These are phyloP conservation scores for Cuniculus paca DNA, from an alignment of 2,797 vertebrate species.

Conservation along the genomic window DNA sequence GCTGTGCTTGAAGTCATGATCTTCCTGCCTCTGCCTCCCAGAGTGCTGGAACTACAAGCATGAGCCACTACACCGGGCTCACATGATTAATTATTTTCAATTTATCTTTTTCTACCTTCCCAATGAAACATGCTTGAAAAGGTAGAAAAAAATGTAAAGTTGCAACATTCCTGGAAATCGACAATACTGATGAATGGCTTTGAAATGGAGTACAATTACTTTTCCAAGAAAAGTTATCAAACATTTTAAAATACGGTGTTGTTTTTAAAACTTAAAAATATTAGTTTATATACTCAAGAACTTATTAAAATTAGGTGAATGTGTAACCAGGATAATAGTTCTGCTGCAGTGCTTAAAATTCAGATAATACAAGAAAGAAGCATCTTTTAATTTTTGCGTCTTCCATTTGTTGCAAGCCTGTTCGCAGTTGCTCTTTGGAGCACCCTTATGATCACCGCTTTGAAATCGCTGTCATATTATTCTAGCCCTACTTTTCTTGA, in stretches of 20 bases:
- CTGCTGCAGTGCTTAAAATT: background rate
- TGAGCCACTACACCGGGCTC: background rate
- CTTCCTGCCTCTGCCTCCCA: background rate
- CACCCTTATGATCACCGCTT: fast-evolving
- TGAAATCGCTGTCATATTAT: background rate
- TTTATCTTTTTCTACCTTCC: background rate
- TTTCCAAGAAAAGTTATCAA: background rate
- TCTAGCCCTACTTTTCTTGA: background rate
- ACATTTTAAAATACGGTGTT: background rate
- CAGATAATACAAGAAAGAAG: background rate
- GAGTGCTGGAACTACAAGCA: too few relatives aligned
- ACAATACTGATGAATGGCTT: fast-evolving
- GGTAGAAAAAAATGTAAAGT: background rate
- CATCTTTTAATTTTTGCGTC: background rate
- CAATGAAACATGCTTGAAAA: background rate
- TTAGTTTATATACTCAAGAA: background rate
- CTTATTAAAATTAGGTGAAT: background rate
- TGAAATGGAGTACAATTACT: background rate
- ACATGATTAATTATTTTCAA: background rate
- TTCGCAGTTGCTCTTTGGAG: too few relatives aligned
- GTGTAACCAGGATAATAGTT: background rate
- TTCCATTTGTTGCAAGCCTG: background rate
- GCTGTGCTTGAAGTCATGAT: background rate
- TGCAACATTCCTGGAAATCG: background rate
- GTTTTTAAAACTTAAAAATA: background rate